Conservation (phyloP, 2,797 vertebrate species). For the Lagorchestes hirsutus region DNA sequence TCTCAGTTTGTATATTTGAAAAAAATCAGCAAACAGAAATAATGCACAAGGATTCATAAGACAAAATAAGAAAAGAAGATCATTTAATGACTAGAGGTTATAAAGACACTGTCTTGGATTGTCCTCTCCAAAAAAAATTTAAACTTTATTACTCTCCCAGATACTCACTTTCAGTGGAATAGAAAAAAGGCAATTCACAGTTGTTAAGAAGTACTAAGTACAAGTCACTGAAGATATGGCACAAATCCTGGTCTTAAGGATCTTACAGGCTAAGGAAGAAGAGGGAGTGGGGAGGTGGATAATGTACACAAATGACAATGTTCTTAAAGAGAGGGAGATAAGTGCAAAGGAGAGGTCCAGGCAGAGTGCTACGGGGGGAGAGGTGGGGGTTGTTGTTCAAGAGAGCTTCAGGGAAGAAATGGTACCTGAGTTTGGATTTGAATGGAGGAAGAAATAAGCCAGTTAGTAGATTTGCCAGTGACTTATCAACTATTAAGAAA, state of each 20-base stretch:
- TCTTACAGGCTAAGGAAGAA: neutral
- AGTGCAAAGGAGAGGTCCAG: neutral
- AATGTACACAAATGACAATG: neutral
- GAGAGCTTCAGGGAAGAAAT: neutral
- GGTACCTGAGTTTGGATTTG: neutral
- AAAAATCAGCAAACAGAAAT: neutral
- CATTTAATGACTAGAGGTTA: neutral
- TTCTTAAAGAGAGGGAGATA: neutral
- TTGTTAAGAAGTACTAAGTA: neutral
- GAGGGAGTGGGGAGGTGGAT: no score
- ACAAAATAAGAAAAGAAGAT: neutral
- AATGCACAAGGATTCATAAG: constrained; percentile 21
- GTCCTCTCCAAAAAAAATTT: neutral
- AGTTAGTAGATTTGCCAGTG: neutral
- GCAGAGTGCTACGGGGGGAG: neutral
- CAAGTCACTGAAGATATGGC: neutral
- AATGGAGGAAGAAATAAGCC: neutral
- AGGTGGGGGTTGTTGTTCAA: neutral
- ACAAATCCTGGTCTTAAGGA: neutral
- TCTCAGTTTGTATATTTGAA: neutral
- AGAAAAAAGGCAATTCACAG: neutral
- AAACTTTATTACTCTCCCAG: neutral
- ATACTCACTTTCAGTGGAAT: neutral
- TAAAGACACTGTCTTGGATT: neutral
- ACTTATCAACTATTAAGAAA: neutral